Evolutionary conservation across 1,140 invertebrate genomes (phyloP), one percentile per base, ranked within the genome.

Genomic region (Diorhabda carinulata): DNA sequence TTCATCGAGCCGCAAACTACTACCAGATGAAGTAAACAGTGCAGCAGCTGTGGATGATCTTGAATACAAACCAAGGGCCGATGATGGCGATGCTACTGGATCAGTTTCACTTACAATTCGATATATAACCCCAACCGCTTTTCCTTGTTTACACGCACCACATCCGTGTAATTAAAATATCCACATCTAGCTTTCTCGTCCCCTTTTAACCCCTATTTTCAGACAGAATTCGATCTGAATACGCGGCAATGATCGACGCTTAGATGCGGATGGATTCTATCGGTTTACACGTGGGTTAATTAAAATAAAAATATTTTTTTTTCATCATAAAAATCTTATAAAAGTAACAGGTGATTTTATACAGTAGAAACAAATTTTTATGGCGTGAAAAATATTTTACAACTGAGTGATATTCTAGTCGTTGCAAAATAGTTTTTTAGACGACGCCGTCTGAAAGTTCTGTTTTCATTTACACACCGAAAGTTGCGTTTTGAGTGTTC

Each of bases 1-100:
- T 65, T 65, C 73, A 72, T 45, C 70, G 70, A 73, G 68, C 75
- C 74, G 76, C 76, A 74, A 76, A 77, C 74, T 76, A 72, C 72
- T 71, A 76, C 74, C 73, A 77, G 73, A 77, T 77, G 74, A 74
- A 77, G 75, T 75, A 77, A 77, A 77, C 75, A 77, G 69, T 73
- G 64, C 40, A 73, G 67, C 76, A 77, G 76, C 76, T 77, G 76
- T 74, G 70, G 64, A 66, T 74, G 67, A 72, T 66, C 67, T 57
- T 57, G 56, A 59, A 64, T 65, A 57, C 47, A 52, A 52, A 52
- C 47, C 47, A 4, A 52, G 47, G 6, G 6, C 47, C 47, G 47
- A 52, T 52, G 47, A 52, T n/a, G 47, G n/a, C n/a, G 47, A 52
- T 52, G n/a, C 47, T 52, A 52, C 47, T n/a, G 47, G 47, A 2